phyloP scores from a whole-genome alignment of 2,888 invertebrate genomes.

The Quadriops clusia region DNA sequence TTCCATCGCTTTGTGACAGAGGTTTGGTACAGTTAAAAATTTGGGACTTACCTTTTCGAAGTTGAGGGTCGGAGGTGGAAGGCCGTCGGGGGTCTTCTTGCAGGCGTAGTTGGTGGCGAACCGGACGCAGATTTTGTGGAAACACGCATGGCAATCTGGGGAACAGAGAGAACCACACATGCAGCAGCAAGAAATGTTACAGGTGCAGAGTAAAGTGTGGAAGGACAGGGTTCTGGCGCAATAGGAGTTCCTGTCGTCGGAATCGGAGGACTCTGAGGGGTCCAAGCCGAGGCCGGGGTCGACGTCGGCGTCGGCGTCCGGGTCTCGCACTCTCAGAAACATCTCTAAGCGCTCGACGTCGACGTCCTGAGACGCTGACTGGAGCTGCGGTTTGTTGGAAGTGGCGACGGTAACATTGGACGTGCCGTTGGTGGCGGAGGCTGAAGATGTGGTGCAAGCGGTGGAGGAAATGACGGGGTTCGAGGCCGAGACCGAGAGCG shows the following conservation, averaged over 20 bases:
- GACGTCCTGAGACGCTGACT: too few species aligned
- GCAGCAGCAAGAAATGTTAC: slow-evolving; percentile 45
- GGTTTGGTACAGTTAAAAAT: too few species aligned
- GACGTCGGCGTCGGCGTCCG: slow-evolving; percentile 17
- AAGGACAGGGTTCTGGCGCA: slow-evolving; percentile 39
- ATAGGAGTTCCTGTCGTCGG: slow-evolving; percentile 18
- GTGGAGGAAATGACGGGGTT: slow-evolving; percentile 10
- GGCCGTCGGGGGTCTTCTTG: slow-evolving; percentile 33
- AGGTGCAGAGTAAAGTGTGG: slow-evolving; percentile 37
- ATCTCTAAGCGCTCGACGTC: slow-evolving; percentile 8
- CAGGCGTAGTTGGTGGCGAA: slow-evolving; percentile 34
- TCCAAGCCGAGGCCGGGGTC: slow-evolving; percentile 6
- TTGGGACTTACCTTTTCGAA: slow-evolving; percentile 38
- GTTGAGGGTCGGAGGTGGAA: slow-evolving; percentile 32
- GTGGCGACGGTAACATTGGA: slow-evolving; percentile 21
- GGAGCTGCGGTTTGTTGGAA: too few species aligned
- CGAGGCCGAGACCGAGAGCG: too few species aligned
- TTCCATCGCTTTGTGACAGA: too few species aligned
- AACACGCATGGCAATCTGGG: slow-evolving; percentile 53
- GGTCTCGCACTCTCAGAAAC: too few species aligned
- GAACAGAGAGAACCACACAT: slow-evolving; percentile 49
- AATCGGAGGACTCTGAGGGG: slow-evolving; percentile 17
- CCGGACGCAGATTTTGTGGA: slow-evolving; percentile 46
- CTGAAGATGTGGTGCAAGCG: too few species aligned
- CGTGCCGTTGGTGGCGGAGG: slow-evolving; percentile 18